Evolutionary conservation across 2,113 vertebrate genomes (phyloP), one percentile per base, ranked within the genome.

Genomic region (Misgurnus anguillicaudatus): DNA sequence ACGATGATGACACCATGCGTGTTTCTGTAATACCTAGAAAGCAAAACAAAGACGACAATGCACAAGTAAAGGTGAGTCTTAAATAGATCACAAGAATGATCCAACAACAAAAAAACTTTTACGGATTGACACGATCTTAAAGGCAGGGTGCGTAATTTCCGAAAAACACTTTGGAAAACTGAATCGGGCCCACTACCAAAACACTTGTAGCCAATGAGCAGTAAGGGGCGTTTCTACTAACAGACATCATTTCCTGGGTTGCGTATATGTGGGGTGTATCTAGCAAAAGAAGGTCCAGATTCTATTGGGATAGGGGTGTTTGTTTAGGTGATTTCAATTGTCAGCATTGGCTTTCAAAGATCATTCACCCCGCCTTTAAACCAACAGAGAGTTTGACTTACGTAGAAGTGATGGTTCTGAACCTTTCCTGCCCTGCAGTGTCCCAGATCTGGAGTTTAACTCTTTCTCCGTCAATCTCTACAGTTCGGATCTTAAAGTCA

Each of bases 391-490:
- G 53, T 57, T 57, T 57, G n/a, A 51, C 36, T 90, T 89, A 95
- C 94, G 93, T 95, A 0, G 94, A 95, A 0, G 93, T 95, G 89
- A 94, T 94, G 78, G 94, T 95, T 9, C 94, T 79, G 86, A 95
- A 95, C 7, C 94, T 75, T 85, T 95, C 94, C 87, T 95, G 94
- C 0, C 94, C 94, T 0, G 94, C 94, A 0, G 94, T 94, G 90
- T 95, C 94, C 94, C 93, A 95, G 89, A 95, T 94, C 87, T 95
- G 94, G 42, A 95, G 90, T 78, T 94, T 94, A 36, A 95, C 93
- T 19, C 92, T 89, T 85, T 94, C 93, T 1, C 94, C 94, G 0
- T 93, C 89, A 0, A 95, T 92, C 51, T 94, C 93, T 10, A 95
- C 89, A 0, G 94, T 95, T 4, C 94, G 90, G 70, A 95, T 94